Evolutionary conservation across 2,797 vertebrate species (phyloP), one percentile per base, ranked within the genome.

Genomic region (Anabacerthia variegaticeps): DNA sequence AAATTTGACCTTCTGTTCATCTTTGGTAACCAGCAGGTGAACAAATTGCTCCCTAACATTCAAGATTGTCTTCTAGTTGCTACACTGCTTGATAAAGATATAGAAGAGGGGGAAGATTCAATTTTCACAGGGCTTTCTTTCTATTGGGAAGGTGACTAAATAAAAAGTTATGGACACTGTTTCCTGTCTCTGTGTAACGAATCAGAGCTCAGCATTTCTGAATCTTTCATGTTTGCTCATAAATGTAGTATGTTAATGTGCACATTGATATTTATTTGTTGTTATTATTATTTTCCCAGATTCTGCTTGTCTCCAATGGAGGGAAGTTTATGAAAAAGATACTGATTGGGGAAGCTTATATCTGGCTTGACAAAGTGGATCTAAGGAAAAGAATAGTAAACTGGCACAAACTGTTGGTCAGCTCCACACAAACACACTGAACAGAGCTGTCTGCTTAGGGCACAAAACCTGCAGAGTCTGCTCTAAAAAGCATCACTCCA

Each of bases 281-380:
- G 43, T 69, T 87, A 5, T 78, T 87, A 10, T 85, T 91, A 27
- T 91, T 73, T 82, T 73, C 28, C 46, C 92, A 99, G 99, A 98
- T 99, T 96, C 98, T 99, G 92, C 98, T 99, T 95, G 99, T 99
- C 89, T 99, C 99, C 88, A 99, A 99, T 39, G 99, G 99, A 96
- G 99, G 99, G 39, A 99, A 99, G 97, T 99, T 99, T 97, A 98
- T 99, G 98, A 99, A 99, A 98, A 99, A 99, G 98, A 99, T 99
- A 32, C 96, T 99, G 95, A 99, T 99, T 88, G 99, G 99, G 3
- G 99, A 99, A 97, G 99, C 99, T 83, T 99, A 99, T 97, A 99
- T 99, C 97, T 99, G 99, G 99, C 98, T 99, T 95, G 99, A 99
- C 98, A 99, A 99, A 98, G 99, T 99, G 97, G 99, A 99, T 98